Conservation (phyloP, 2,888 invertebrate species). For the Trachelus stipa region DNA sequence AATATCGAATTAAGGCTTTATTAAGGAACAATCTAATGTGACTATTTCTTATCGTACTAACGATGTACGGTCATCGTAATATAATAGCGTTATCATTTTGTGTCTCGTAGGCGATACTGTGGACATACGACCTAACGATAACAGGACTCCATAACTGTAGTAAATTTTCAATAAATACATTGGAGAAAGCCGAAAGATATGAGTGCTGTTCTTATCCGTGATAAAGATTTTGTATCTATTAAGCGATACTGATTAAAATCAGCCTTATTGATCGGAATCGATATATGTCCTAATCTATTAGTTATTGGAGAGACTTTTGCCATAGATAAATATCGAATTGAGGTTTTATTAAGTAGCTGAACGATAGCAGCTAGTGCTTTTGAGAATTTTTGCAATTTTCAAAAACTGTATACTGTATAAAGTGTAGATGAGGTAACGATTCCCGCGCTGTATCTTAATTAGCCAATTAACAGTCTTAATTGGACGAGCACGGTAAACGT, state of each 20-base stretch:
- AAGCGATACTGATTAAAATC: neutral
- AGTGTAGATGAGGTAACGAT: neutral
- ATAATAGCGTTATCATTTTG: no score
- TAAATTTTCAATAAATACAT: no score
- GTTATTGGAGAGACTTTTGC: neutral
- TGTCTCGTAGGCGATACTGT: no score
- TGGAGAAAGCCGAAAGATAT: no score
- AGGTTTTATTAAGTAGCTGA: neutral
- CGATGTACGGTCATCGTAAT: no score
- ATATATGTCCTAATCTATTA: neutral
- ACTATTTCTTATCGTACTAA: no score
- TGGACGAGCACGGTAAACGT: neutral
- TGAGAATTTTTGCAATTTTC: neutral
- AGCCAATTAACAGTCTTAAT: neutral
- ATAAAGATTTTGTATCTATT: neutral
- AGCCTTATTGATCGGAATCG: neutral
- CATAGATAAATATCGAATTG: neutral
- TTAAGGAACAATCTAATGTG: no score
- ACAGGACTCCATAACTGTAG: no score
- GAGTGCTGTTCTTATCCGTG: neutral
- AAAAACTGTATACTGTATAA: neutral
- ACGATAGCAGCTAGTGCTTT: neutral
- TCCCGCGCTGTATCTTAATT: neutral
- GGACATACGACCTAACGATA: no score
- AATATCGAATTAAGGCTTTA: no score